phyloP scores from a whole-genome alignment of 2,797 vertebrate species.

The Diceros bicornis region DNA sequence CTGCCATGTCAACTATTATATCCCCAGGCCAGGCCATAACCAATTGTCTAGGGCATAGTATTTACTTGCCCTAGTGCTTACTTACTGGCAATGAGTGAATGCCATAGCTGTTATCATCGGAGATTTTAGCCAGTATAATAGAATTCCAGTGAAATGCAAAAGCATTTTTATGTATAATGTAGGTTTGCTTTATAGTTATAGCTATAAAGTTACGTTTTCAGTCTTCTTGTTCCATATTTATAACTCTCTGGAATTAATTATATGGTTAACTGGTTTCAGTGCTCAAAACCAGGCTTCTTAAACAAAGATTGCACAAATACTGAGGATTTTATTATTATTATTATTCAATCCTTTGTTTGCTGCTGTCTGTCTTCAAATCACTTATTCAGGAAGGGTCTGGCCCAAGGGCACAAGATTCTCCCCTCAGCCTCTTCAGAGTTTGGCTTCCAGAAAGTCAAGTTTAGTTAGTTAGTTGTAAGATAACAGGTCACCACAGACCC shows the following conservation, averaged over 20 bases:
- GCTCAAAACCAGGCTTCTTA: not conserved
- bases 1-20: not conserved
- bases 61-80: no score
- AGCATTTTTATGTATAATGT: not conserved
- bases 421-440: not conserved
- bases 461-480: constrained; percentile 48
- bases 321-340: not conserved
- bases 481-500: constrained; percentile 28
- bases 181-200: not conserved
- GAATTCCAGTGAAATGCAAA: not conserved
- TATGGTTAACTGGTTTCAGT: not conserved
- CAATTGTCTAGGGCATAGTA: not conserved
- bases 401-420: not conserved
- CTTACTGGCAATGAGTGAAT: not conserved
- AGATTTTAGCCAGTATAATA: not conserved
- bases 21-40: not conserved
- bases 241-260: constrained; percentile 3
- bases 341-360: not conserved
- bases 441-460: constrained; percentile 54
- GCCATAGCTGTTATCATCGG: not conserved
- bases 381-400: not conserved
- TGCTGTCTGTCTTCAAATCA: constrained; percentile 38
- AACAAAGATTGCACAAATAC: not conserved
- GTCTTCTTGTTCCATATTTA: not conserved
- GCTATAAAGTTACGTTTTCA: not conserved